Conservation (phyloP, 2,888 invertebrate genomes). For the Cryptocephalus primarius region DNA sequence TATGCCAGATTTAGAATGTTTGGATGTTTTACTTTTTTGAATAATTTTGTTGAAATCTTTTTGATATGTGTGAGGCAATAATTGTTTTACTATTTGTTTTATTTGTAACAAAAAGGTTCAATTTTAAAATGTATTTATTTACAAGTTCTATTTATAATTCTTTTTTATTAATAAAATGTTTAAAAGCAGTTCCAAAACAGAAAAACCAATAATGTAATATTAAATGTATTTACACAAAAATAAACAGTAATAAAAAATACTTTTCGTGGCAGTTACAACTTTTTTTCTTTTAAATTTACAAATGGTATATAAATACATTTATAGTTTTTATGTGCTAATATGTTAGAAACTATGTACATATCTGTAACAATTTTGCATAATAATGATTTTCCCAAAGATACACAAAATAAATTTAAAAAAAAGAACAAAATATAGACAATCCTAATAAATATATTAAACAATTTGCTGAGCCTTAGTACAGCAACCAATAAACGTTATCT, state of each 20-base stretch:
- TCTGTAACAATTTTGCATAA: too few species aligned
- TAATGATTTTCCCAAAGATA: too few species aligned
- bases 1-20: too few species aligned
- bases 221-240: not conserved
- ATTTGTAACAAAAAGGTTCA: not conserved
- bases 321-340: too few species aligned
- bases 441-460: not conserved
- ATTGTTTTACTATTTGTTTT: not conserved
- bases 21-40: not conserved
- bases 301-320: not conserved
- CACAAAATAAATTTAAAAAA: too few species aligned
- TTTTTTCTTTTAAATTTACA: not conserved
- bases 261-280: not conserved
- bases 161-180: conserved; percentile 2
- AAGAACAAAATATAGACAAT: not conserved
- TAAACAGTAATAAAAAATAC: not conserved
- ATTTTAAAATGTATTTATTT: conserved; percentile 5
- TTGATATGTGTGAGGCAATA: conserved; percentile 1
- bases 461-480: too few species aligned
- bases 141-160: conserved; percentile 6
- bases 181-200: conserved; percentile 4
- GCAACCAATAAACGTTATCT: too few species aligned
- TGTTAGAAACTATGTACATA: too few species aligned
- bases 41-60: not conserved
- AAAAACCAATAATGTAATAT: conserved; percentile 10